A percentile compares a stretch with the other conserved stretches of the same genome.
Conservation (phyloP, 2,113 vertebrate genomes). For the Trematocara zebra region DNA sequence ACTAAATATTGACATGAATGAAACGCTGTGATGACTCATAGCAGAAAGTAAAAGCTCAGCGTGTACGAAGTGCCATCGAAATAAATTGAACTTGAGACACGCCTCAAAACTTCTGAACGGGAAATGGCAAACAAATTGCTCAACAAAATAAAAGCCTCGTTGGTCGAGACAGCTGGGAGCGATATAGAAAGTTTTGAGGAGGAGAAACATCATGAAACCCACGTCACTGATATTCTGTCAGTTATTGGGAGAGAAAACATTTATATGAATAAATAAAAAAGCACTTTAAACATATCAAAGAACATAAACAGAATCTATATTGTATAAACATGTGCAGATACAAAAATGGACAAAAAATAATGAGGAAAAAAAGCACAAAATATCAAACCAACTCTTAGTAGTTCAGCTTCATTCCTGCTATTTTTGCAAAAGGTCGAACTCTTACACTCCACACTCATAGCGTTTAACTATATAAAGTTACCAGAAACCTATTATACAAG, state of each 20-base stretch:
- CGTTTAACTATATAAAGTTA: rapidly evolving
- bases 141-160: background rate
- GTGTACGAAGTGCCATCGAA: background rate
- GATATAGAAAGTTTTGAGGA: background rate
- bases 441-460: background rate
- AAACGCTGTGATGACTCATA: rapidly evolving
- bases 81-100: background rate
- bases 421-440: rapidly evolving
- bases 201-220: background rate
- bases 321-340: rapidly evolving
- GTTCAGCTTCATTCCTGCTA: background rate
- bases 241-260: rapidly evolving
- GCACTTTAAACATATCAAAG: background rate
- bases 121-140: background rate
- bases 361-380: background rate
- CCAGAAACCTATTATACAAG: background rate
- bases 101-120: background rate
- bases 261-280: background rate
- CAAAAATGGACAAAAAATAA: background rate
- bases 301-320: background rate
- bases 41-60: background rate
- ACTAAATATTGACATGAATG: background rate
- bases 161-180: background rate
- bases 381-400: background rate
- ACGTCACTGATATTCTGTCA: background rate